These are phyloP conservation scores for Amblyteles armatorius DNA, from an alignment of 2,888 invertebrate genomes.

Conservation along the genomic window DNA sequence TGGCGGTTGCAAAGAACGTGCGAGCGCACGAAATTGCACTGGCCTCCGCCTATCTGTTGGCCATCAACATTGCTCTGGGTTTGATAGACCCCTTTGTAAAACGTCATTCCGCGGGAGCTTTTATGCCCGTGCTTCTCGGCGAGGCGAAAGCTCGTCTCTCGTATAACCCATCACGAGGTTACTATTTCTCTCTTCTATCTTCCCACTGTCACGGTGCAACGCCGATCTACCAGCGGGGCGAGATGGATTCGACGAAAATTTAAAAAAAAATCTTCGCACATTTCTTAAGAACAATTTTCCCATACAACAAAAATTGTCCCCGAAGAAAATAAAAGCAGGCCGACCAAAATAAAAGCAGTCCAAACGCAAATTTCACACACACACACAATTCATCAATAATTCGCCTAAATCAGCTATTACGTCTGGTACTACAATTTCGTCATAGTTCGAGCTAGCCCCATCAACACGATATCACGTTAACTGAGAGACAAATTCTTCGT, in stretches of 20 bases:
- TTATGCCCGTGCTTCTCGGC: conserved; percentile 76
- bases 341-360: background rate
- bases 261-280: background rate
- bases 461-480: conserved; percentile 59
- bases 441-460: conserved; percentile 29
- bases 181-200: conserved; percentile 55
- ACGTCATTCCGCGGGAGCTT: conserved; percentile 80
- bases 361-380: too few species aligned
- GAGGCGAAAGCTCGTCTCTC: conserved; percentile 69
- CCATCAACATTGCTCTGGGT: conserved; percentile 82
- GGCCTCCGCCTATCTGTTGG: conserved; percentile 79
- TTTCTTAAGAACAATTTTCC: background rate
- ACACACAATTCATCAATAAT: background rate
- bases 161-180: conserved; percentile 44
- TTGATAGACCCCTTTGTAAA: conserved; percentile 83
- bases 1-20: conserved; percentile 49
- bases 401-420: background rate
- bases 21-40: conserved; percentile 78
- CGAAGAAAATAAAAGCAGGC: background rate
- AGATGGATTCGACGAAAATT: conserved; percentile 14
- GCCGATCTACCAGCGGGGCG: conserved; percentile 16
- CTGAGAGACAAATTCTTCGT: conserved; percentile 66
- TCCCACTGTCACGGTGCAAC: conserved; percentile 27
- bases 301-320: background rate
- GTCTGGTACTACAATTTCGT: background rate